A percentile compares a stretch with the other conserved stretches of the same genome.
These are phyloP conservation scores for Saiga tatarica DNA, from an alignment of 2,113 vertebrate species.

Conservation along the genomic window DNA sequence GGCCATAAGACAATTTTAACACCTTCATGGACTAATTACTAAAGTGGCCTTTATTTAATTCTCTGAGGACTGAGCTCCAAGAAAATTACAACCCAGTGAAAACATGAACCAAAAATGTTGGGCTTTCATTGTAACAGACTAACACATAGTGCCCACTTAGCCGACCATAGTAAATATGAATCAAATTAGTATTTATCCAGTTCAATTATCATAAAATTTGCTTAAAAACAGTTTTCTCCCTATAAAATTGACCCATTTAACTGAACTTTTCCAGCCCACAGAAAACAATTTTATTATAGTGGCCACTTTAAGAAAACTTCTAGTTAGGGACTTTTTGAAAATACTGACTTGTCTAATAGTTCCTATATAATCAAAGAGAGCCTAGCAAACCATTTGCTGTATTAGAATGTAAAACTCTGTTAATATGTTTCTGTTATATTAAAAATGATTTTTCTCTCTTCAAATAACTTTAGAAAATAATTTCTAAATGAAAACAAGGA, in stretches of 20 bases:
- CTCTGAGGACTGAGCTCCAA: background rate
- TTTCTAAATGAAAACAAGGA: background rate
- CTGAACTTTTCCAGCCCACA: conserved; percentile 17
- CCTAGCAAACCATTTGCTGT: background rate
- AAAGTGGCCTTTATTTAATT: background rate
- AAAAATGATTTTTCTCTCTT: background rate
- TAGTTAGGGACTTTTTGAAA: background rate
- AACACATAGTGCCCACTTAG: background rate
- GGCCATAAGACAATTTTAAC: background rate
- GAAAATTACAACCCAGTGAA: background rate
- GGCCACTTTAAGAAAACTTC: background rate
- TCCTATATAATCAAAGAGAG: background rate
- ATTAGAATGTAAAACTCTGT: background rate
- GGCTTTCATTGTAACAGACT: background rate
- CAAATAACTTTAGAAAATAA: background rate
- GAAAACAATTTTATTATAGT: conserved; percentile 25
- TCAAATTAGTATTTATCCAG: conserved; percentile 6
- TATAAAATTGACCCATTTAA: conserved; percentile 8
- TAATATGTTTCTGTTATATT: background rate
- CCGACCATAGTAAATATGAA: background rate
- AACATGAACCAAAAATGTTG: background rate
- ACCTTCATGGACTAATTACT: background rate
- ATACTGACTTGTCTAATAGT: background rate
- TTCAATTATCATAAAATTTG: conserved; percentile 40
- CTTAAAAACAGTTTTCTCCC: background rate